A percentile compares a stretch with the other conserved stretches of the same genome.
These are phyloP conservation scores for Stenolophus ochropezus DNA, from an alignment of 2,888 invertebrate genomes.

Conservation along the genomic window DNA sequence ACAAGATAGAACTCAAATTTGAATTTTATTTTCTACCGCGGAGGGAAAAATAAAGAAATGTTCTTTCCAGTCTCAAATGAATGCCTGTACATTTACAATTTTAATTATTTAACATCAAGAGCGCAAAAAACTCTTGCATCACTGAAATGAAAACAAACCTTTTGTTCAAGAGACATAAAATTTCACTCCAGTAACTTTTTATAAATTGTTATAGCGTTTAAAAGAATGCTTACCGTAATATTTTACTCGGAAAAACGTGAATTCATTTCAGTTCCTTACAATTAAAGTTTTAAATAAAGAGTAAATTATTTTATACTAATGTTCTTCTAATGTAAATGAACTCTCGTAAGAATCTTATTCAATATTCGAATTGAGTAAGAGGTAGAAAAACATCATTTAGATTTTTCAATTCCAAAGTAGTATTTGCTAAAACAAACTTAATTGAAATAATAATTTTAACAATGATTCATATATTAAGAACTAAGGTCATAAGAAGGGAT, in stretches of 20 bases:
- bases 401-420: too few species aligned
- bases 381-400: too few species aligned
- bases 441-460: too few species aligned
- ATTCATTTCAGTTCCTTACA: conserved; percentile 12
- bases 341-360: not conserved
- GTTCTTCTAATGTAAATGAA: conserved; percentile 12
- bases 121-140: conserved; percentile 1
- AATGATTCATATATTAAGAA: too few species aligned
- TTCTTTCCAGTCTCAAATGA: not conserved
- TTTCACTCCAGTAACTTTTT: not conserved
- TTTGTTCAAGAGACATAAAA: conserved; percentile 7
- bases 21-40: not conserved
- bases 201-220: conserved; percentile 6
- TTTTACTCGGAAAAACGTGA: not conserved
- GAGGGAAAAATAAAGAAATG: not conserved
- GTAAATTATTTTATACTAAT: conserved; percentile 19
- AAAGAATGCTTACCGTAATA: not conserved
- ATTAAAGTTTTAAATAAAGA: not conserved
- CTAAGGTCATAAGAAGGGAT: too few species aligned
- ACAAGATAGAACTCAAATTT: not conserved
- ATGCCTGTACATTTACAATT: not conserved
- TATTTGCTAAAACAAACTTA: too few species aligned
- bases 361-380: not conserved
- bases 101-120: not conserved
- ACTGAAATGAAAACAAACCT: conserved; percentile 1